phyloP scores from a whole-genome alignment of 2,797 vertebrate genomes.

The Petrocephalus schoutedeni region DNA sequence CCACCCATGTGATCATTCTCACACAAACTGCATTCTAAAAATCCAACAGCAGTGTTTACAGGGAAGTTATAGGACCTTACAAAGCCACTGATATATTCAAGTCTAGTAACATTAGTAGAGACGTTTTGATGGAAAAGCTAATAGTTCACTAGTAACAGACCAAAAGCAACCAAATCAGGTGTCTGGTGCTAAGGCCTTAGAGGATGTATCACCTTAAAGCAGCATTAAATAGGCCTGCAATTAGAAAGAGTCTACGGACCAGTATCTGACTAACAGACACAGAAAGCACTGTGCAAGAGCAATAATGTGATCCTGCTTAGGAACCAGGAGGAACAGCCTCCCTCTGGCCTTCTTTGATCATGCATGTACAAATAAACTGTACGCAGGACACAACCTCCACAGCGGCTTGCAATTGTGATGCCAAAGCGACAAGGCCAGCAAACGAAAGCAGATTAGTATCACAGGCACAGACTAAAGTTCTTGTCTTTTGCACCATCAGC shows the following conservation, averaged over 20 bases:
- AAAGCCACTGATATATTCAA: background rate
- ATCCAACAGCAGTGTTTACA: background rate
- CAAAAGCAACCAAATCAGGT: background rate
- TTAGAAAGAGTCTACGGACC: conserved; percentile 28
- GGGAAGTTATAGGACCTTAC: background rate
- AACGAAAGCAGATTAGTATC: background rate
- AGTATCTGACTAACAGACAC: conserved; percentile 41
- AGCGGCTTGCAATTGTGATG: background rate
- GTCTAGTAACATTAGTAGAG: background rate
- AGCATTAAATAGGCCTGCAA: conserved; percentile 21
- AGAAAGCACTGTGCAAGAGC: conserved; percentile 26
- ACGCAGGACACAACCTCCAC: background rate
- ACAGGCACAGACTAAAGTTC: background rate
- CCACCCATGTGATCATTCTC: background rate
- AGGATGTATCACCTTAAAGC: background rate
- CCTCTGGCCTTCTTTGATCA: background rate
- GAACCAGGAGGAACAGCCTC: background rate
- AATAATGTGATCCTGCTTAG: conserved; percentile 47
- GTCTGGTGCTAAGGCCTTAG: conserved; percentile 1
- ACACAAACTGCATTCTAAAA: background rate
- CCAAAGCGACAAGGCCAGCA: background rate
- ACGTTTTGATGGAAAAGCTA: background rate
- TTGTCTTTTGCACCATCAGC: background rate
- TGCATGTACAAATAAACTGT: background rate
- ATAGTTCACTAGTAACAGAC: background rate